These are phyloP conservation scores for Habropoda laboriosa DNA, from an alignment of 1,140 invertebrate species.

Conservation along the genomic window DNA sequence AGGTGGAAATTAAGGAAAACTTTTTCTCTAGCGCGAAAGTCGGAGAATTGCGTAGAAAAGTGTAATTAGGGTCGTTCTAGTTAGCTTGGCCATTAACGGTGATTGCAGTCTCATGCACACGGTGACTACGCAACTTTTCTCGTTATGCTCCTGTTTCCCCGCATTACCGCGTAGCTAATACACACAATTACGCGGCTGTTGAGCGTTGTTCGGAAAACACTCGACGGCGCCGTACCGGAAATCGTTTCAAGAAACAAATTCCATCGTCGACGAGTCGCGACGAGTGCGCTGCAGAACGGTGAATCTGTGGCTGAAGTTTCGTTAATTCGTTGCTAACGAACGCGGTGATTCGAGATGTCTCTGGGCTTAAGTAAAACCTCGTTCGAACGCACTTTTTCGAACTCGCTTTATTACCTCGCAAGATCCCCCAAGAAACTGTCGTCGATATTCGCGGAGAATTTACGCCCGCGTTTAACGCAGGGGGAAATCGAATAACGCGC, in stretches of 20 bases:
- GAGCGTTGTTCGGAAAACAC: background rate
- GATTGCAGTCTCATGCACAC: background rate
- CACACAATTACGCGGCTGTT: background rate
- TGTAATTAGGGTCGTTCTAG: background rate
- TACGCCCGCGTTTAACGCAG: no score
- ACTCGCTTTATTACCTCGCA: no score
- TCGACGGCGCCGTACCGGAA: background rate
- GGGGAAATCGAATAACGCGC: no score
- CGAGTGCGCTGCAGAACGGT: background rate
- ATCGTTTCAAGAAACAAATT: background rate
- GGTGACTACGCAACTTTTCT: slow-evolving; percentile 13
- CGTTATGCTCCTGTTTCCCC: background rate
- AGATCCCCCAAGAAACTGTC: no score
- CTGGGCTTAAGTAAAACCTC: background rate
- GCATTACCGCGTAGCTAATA: slow-evolving; percentile 5
- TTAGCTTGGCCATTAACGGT: background rate
- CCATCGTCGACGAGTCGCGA: background rate
- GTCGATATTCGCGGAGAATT: no score
- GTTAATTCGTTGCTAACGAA: background rate
- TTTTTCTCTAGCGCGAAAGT: no score
- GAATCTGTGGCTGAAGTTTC: background rate
- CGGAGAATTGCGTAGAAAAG: no score
- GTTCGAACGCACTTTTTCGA: background rate
- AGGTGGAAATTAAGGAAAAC: no score
- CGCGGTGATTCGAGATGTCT: background rate